phyloP scores from a whole-genome alignment of 2,888 invertebrate genomes.

The Microctonus aethiopoides region DNA sequence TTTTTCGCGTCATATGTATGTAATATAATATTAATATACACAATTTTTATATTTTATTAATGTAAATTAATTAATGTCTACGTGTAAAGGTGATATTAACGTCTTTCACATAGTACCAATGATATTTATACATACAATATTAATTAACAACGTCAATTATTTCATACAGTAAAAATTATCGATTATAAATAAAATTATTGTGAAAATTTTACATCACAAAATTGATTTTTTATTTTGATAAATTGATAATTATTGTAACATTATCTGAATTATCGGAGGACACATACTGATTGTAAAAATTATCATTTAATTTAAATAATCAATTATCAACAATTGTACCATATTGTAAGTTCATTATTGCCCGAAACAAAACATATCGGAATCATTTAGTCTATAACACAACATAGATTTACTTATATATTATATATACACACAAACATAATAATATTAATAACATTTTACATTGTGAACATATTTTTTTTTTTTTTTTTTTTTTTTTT shows the following conservation, averaged over 20 bases:
- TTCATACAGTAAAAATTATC: not conserved
- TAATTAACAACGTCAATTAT: not conserved
- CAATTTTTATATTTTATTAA: not conserved
- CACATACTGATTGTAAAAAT: not conserved
- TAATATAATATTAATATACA: not conserved
- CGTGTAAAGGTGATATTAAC: not conserved
- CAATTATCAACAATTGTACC: not conserved
- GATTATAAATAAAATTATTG: not conserved
- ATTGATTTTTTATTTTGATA: not conserved
- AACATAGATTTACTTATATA: not conserved
- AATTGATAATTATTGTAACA: not conserved
- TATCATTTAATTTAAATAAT: not conserved
- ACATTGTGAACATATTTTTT: not conserved
- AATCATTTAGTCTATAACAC: not conserved
- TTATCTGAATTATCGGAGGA: not conserved
- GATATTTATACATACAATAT: not conserved
- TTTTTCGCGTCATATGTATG: not conserved
- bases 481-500: conserved; percentile 2
- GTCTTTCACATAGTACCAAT: not conserved
- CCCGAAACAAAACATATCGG: conserved; percentile 12
- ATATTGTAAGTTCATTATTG: conserved; percentile 5
- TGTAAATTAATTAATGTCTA: not conserved
- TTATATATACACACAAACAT: not conserved
- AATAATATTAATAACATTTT: not conserved
- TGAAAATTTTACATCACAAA: not conserved